A percentile compares a stretch with the other conserved stretches of the same genome.
Conservation (phyloP, 2,888 invertebrate species). For the Melangyna quadrimaculata region DNA sequence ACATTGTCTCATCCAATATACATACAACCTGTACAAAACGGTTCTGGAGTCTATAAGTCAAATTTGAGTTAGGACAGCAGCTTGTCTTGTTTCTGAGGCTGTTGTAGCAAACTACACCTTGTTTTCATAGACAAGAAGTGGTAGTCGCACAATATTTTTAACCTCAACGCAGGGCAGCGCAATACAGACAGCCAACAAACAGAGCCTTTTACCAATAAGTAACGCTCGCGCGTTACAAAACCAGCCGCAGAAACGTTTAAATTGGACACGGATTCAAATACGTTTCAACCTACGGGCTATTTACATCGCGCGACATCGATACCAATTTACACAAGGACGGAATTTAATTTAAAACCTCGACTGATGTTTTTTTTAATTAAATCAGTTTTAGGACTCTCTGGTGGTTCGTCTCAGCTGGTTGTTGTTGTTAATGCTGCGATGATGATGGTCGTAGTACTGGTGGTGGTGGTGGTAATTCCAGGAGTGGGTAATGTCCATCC, state of each 20-base stretch:
- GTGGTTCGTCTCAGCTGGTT: neutral
- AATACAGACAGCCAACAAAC: neutral
- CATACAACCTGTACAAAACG: neutral
- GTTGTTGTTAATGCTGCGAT: neutral
- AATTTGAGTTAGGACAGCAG: conserved; percentile 62
- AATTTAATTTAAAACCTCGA: conserved; percentile 68
- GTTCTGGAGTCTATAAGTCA: conserved; percentile 53
- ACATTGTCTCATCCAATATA: neutral
- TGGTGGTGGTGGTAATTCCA: conserved; percentile 31
- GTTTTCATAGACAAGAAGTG: conserved; percentile 11
- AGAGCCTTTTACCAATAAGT: conserved; percentile 41
- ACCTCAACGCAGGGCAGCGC: conserved; percentile 31
- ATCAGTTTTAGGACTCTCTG: conserved; percentile 62
- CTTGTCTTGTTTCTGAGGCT: conserved; percentile 40
- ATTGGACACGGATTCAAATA: conserved; percentile 70
- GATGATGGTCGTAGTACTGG: neutral
- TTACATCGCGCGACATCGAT: conserved; percentile 71
- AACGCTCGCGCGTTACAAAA: conserved; percentile 29
- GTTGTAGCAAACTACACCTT: conserved; percentile 35
- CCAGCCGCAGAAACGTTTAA: conserved; percentile 56
- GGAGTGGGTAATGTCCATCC: conserved; percentile 66
- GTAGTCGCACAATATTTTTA: conserved; percentile 52
- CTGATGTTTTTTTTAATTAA: conserved; percentile 70
- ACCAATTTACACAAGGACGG: conserved; percentile 70
- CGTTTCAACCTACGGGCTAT: conserved; percentile 69